Conservation (phyloP, 2,113 vertebrate species). For the Urocynchramus pylzowi region DNA sequence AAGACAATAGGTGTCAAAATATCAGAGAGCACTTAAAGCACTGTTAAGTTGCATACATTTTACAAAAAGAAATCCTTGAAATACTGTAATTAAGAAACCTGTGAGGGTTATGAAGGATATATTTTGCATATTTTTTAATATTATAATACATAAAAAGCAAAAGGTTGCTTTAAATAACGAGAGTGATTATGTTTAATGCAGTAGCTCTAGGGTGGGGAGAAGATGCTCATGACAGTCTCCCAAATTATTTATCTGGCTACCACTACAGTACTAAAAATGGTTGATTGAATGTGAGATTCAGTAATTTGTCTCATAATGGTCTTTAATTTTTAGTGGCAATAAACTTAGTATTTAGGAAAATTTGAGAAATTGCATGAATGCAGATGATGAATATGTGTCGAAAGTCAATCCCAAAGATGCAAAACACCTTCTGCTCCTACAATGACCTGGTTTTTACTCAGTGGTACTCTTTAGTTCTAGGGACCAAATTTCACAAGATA, state of each 20-base stretch:
- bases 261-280: constrained; percentile 2
- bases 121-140: neutral
- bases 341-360: constrained; percentile 63
- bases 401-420: constrained; percentile 64
- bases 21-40: neutral
- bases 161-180: neutral
- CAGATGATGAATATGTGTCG: constrained; percentile 62
- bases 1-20: neutral
- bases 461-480: constrained; percentile 31
- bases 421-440: constrained; percentile 64
- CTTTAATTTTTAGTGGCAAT: constrained; percentile 51
- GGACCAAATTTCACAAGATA: neutral
- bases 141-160: neutral
- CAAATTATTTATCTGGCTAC: neutral
- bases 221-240: neutral
- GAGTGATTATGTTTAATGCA: neutral
- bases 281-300: constrained; percentile 13
- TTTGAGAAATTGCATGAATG: constrained; percentile 58
- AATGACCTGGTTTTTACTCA: constrained; percentile 14
- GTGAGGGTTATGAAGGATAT: neutral
- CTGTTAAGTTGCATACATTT: neutral
- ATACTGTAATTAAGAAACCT: neutral
- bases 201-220: neutral
- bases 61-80: neutral
- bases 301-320: constrained; percentile 56